These are phyloP conservation scores for Pimpla rufipes DNA, from an alignment of 2,888 invertebrate genomes.

Conservation along the genomic window DNA sequence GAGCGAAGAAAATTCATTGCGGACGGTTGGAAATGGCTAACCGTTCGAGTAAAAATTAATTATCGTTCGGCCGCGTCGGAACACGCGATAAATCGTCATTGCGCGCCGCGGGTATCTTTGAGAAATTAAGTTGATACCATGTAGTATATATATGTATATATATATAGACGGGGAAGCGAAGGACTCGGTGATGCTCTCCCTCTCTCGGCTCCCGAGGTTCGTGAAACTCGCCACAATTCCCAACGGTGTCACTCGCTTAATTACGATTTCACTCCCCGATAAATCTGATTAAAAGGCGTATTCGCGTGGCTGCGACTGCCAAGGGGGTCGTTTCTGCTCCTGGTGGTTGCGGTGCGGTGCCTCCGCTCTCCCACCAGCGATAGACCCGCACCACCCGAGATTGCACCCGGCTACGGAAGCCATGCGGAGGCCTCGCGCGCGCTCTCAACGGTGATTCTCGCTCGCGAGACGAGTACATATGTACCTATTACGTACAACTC, in stretches of 20 bases:
- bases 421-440: neutral
- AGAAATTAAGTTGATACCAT: conserved; percentile 51
- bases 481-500: neutral
- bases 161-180: conserved; percentile 5
- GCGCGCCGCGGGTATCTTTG: conserved; percentile 44
- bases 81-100: conserved; percentile 32
- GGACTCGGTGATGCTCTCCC: conserved; percentile 15
- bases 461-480: neutral
- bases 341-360: conserved; percentile 34
- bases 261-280: conserved; percentile 70
- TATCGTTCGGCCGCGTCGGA: neutral
- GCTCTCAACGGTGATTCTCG: conserved; percentile 20
- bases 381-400: neutral
- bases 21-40: too few relatives aligned
- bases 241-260: conserved; percentile 68
- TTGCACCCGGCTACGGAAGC: conserved; percentile 9
- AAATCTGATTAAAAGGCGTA: conserved; percentile 70
- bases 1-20: too few relatives aligned
- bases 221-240: conserved; percentile 64
- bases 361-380: conserved; percentile 1
- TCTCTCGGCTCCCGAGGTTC: conserved; percentile 14
- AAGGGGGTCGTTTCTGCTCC: conserved; percentile 27
- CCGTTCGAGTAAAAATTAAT: too few relatives aligned
- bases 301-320: conserved; percentile 60
- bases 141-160: neutral